Conservation (phyloP, 2,113 vertebrate species). For the Orthonyx spaldingii region DNA sequence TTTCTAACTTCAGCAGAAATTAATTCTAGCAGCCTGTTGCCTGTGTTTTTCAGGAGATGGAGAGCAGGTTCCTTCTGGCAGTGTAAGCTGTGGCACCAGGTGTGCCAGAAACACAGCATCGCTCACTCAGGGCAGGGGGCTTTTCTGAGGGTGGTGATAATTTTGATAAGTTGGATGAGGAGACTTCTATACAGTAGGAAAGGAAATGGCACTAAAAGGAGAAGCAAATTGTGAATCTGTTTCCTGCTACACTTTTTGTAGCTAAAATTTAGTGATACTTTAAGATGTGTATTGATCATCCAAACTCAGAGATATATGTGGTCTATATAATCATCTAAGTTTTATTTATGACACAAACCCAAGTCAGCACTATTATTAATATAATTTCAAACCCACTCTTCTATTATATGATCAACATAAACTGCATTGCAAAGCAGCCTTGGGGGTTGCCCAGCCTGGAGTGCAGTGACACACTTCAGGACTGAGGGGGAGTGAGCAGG, state of each 20-base stretch:
- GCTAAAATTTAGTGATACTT: neutral
- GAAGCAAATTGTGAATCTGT: neutral
- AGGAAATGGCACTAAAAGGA: neutral
- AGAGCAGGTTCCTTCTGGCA: neutral
- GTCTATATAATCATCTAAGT: neutral
- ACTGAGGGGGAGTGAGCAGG: neutral
- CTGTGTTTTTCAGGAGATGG: neutral
- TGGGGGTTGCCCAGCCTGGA: neutral
- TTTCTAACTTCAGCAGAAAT: neutral
- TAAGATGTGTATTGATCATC: neutral
- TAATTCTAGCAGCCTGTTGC: neutral
- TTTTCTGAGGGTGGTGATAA: neutral
- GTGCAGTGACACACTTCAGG: neutral
- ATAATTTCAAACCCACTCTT: neutral
- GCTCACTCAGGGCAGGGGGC: accelerated
- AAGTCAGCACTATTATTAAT: neutral
- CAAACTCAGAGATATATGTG: neutral
- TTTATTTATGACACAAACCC: neutral
- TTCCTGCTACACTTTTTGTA: neutral
- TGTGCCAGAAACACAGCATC: neutral
- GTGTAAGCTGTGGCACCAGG: neutral
- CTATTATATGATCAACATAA: neutral
- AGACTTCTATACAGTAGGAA: neutral
- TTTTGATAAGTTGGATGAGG: neutral
- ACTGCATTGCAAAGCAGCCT: neutral